Evolutionary conservation across 1,140 invertebrate genomes (phyloP).

Genomic region (Penaeus vannamei): DNA sequence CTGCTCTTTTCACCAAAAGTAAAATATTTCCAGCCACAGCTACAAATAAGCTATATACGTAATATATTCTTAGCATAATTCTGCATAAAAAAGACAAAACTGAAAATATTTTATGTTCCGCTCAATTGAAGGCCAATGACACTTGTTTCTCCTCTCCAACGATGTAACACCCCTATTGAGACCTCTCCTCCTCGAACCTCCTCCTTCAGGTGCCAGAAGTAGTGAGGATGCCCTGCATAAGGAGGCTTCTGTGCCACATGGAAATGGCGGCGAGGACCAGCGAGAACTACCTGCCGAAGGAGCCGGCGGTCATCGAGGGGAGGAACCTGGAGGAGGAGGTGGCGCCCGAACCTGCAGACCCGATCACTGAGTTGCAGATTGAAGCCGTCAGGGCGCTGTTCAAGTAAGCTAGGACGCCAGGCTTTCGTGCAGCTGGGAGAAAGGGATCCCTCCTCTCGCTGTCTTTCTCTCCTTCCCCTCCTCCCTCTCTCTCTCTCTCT

Average conservation of each 20-base stretch:
- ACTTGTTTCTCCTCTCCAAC: background rate
- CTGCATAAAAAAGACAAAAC: too few relatives aligned
- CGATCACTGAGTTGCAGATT: constrained; percentile 46
- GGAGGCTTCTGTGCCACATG: constrained; percentile 47
- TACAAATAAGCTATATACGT: too few relatives aligned
- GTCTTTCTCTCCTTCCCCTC: too few relatives aligned
- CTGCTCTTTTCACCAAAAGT: too few relatives aligned
- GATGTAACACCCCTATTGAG: too few relatives aligned
- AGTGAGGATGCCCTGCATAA: constrained; percentile 19
- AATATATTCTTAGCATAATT: too few relatives aligned
- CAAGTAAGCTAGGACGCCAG: constrained; percentile 8
- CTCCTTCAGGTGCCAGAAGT: constrained; percentile 40
- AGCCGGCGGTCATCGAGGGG: constrained; percentile 12
- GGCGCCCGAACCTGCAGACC: constrained; percentile 39
- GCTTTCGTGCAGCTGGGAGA: background rate
- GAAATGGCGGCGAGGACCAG: constrained; percentile 45
- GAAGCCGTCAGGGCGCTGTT: constrained; percentile 49
- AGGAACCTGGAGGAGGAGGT: constrained; percentile 42
- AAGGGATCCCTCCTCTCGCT: too few relatives aligned
- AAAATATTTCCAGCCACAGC: too few relatives aligned
- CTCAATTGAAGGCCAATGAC: background rate
- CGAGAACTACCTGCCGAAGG: constrained; percentile 50
- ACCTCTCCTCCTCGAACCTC: background rate
- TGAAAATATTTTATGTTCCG: too few relatives aligned
- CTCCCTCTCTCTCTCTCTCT: too few relatives aligned